Base-by-base conservation (phyloP, 1,140 invertebrate genomes). In the Papilio polytes region DNA sequence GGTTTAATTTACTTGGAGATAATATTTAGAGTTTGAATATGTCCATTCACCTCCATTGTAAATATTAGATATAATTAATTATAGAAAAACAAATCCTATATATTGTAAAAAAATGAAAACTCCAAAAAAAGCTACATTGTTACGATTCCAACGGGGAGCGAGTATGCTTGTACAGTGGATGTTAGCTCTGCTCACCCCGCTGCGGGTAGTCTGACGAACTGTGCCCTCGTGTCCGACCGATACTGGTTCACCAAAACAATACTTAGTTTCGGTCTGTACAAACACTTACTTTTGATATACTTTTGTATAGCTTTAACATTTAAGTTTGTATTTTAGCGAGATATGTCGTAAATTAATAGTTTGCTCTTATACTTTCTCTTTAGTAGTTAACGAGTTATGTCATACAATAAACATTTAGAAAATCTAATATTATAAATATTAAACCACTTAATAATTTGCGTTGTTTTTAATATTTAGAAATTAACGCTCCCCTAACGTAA, bases 51-150 rank as follows among this genome's bases (percentile, higher is more conserved):
- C 92, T 95, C 92, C 93, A 93, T 94, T 95, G 94, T 95, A 95
- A 95, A 95, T 95, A 95, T 92, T 95, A 95, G 94, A 88, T 92
- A 88, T 95, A 95, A 95, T 94, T 95, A 94, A 95, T 91, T 94
- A 94, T 95, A 94, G 92, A 94, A 89, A 41, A 94, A 86, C 83
- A 91, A 94, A 94, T 94, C 92, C 92, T 95, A 94, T 95, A 95
- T 95, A 95, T 95, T 95, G 92, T 95, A 95, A 94, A 95, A 94
- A 94, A 94, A 87, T 84, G 89, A 92, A 94, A 94, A 90, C 89
- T 90, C 90, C 91, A 94, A 94, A 95, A 94, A 94, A 94, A 93
- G 92, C 92, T 94, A 91, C 90, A 92, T 92, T 92, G 92, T 94
- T 94, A 91, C 86, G 88, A 90, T 89, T 89, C 85, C 85, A 89